Base-by-base conservation (phyloP, 2,888 invertebrate genomes). In the Drosophila pullipes region DNA sequence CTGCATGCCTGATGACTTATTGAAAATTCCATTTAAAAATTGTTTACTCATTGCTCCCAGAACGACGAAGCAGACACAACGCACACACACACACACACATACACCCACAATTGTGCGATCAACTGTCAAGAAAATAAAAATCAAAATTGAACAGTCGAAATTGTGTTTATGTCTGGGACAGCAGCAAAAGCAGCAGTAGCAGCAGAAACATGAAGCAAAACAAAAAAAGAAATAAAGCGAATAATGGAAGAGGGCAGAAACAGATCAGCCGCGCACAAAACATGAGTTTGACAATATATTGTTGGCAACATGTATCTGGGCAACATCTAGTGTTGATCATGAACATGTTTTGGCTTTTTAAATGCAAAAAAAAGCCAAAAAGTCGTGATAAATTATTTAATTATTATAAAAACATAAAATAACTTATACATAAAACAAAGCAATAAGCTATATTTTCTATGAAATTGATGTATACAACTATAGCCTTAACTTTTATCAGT, bases 21-120 rank as follows among this genome's bases (percentile, higher is more conserved):
- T 89, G 79, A 83, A 87, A 90, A 89, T 91, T 91, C 86, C 81
- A 73, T 83, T 82, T 83, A 91, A 91, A 91, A 86, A 71, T 78
- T 84, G 85, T 88, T 91, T 91, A 91, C 88, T 91, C 91, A 91
- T 82, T 91, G 85, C 78, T 66, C 61, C 57, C 72, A 88, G 74
- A 89, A 58, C 86, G 76, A 72, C 58, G 66, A 61, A 70, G 55
- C 90, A 85, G 85, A 78, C 70, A 60, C 71, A 47, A 50, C 61
- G 50, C 10, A 54, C 66, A 35, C 30, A 44, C 6, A 53, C 18
- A 37, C 33, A 28, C 74, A 37, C 33, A 28, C 69, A 55, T 55
- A 71, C 79, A 74, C 80, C 74, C 80, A 60, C 76, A 72, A 63
- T 50, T 55, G 69, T 59, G 63, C 77, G 83, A 83, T 83, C 81